phyloP scores from a whole-genome alignment of 2,113 vertebrate genomes.

The Pygoscelis antarcticus region DNA sequence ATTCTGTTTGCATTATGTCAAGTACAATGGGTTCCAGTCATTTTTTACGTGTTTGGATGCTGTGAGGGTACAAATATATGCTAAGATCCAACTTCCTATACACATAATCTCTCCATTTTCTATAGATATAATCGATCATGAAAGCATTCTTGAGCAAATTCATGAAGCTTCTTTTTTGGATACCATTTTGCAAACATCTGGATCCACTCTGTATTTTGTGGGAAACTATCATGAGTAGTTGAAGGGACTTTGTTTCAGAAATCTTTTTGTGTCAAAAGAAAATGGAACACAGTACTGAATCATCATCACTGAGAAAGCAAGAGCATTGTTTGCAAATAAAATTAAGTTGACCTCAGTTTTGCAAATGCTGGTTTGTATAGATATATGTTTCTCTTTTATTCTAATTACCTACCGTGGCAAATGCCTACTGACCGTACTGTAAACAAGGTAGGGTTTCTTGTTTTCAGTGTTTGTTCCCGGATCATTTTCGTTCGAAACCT shows the following conservation, averaged over 20 bases:
- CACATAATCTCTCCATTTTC: not conserved
- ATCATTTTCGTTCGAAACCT: not conserved
- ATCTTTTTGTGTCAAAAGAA: not conserved
- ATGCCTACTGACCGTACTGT: not conserved
- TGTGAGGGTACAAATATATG: not conserved
- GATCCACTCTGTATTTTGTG: conserved; percentile 9
- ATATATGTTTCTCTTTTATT: not conserved
- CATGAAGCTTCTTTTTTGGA: not conserved
- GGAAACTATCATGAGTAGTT: not conserved
- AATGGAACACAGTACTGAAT: not conserved
- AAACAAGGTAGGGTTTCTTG: not conserved
- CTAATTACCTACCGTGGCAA: not conserved
- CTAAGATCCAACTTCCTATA: not conserved
- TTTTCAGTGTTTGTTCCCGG: not conserved
- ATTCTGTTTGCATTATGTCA: not conserved
- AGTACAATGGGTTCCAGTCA: not conserved
- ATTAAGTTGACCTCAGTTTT: not conserved
- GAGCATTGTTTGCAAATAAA: not conserved
- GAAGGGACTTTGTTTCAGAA: not conserved
- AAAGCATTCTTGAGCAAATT: not conserved
- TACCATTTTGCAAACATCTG: not conserved
- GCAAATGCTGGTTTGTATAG: not conserved
- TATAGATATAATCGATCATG: not conserved
- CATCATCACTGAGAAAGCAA: not conserved
- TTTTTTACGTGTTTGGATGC: not conserved